A percentile compares a stretch with the other conserved stretches of the same genome.
Evolutionary conservation across 2,797 vertebrate species (phyloP).

Genomic region (Hozukius guyotensis): DNA sequence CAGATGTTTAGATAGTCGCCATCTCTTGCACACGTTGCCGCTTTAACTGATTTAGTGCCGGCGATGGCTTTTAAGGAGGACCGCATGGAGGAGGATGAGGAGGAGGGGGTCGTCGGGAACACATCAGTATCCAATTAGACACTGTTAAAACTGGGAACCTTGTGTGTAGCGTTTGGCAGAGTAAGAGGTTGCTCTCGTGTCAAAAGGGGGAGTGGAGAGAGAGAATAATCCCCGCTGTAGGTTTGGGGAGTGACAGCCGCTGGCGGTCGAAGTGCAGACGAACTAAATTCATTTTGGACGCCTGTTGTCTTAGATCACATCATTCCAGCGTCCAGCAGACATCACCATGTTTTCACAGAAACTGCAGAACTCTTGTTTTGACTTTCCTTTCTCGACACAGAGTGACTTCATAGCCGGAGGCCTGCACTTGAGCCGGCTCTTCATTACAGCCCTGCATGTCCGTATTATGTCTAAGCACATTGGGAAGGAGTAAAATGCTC

Average conservation of each 20-base stretch:
- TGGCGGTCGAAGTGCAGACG: constrained; percentile 27
- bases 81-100: constrained; percentile 11
- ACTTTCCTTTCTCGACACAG: constrained; percentile 13
- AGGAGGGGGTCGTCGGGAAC: constrained; percentile 48
- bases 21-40: constrained; percentile 17
- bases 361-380: constrained; percentile 29
- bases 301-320: constrained; percentile 56
- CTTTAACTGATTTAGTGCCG: constrained; percentile 51
- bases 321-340: neutral
- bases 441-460: neutral
- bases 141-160: constrained; percentile 61
- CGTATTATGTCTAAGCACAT: neutral
- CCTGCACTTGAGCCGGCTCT: neutral
- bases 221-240: constrained; percentile 23
- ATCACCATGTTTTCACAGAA: constrained; percentile 21
- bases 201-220: constrained; percentile 35
- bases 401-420: constrained; percentile 27
- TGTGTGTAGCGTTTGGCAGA: constrained; percentile 58
- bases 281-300: constrained; percentile 49
- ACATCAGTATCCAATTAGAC: constrained; percentile 78
- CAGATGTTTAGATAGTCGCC: constrained; percentile 58
- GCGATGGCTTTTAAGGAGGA: constrained; percentile 36
- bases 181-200: constrained; percentile 29
- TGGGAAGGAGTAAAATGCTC: neutral
- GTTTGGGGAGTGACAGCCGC: constrained; percentile 30